Evolutionary conservation across 2,113 vertebrate species (phyloP).

Genomic region (Zosterops hypoxanthus): DNA sequence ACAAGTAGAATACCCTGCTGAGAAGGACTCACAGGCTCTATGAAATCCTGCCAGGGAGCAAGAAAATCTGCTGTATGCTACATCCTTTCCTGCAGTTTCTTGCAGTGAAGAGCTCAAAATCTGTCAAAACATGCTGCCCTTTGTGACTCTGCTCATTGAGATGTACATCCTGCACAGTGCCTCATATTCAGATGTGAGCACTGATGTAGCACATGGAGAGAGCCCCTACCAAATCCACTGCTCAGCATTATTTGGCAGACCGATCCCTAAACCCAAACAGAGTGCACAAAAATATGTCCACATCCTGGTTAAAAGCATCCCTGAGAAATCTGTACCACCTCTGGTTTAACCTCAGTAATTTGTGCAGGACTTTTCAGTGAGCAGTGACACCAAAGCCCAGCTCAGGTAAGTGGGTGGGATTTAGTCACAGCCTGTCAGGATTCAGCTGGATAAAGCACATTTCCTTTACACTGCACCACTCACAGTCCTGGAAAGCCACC

Average conservation of each 20-base stretch:
- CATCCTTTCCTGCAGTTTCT: slow-evolving; percentile 52
- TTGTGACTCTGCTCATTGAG: not conserved
- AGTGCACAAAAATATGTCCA: not conserved
- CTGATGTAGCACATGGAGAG: not conserved
- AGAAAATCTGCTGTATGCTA: slow-evolving; percentile 43
- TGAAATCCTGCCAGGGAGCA: slow-evolving; percentile 56
- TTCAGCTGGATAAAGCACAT: not conserved
- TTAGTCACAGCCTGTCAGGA: not conserved
- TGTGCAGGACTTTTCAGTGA: not conserved
- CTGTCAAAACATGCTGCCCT: slow-evolving; percentile 29
- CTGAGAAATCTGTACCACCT: not conserved
- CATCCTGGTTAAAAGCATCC: not conserved
- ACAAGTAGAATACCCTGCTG: slow-evolving; percentile 61
- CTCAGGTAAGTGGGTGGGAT: not conserved
- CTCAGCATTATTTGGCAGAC: not conserved
- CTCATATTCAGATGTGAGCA: not conserved
- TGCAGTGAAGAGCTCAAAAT: slow-evolving; percentile 56
- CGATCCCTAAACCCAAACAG: not conserved
- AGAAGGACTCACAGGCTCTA: slow-evolving; percentile 28
- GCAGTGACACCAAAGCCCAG: not conserved
- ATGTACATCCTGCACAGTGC: not conserved
- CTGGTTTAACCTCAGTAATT: not conserved
- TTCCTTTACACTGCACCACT: not conserved
- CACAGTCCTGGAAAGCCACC: not conserved
- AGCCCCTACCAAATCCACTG: not conserved